Conservation (phyloP, 1,140 invertebrate genomes). For the Diachasmimorpha longicaudata region DNA sequence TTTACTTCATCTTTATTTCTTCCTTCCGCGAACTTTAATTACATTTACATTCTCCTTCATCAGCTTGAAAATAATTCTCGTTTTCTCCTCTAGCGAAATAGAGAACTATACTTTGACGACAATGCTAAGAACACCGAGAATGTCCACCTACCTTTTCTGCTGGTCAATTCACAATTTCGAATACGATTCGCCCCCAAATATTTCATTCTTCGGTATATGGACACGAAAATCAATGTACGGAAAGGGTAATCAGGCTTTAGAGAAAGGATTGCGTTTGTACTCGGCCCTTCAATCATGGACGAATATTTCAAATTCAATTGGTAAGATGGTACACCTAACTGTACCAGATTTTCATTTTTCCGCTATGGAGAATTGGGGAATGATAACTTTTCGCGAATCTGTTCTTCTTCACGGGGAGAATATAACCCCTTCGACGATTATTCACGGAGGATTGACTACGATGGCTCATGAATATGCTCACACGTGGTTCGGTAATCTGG, state of each 20-base stretch:
- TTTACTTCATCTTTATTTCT: too few relatives aligned
- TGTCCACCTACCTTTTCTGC: constrained; percentile 79
- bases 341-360: constrained; percentile 78
- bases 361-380: constrained; percentile 79
- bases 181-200: constrained; percentile 35
- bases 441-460: constrained; percentile 69
- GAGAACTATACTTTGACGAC: constrained; percentile 36
- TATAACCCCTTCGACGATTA: constrained; percentile 64
- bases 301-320: constrained; percentile 45
- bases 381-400: constrained; percentile 72
- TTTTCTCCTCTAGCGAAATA: constrained; percentile 22
- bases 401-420: constrained; percentile 71
- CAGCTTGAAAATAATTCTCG: not conserved
- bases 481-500: constrained; percentile 82
- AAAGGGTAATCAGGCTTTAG: constrained; percentile 25
- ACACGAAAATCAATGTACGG: constrained; percentile 25
- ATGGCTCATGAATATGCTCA: constrained; percentile 85
- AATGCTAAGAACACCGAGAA: constrained; percentile 67
- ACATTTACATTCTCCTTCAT: too few relatives aligned
- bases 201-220: constrained; percentile 34
- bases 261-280: constrained; percentile 31
- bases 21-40: too few relatives aligned
- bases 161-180: constrained; percentile 78
- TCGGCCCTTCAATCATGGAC: constrained; percentile 30
- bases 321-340: constrained; percentile 73